phyloP scores from a whole-genome alignment of 2,888 invertebrate species.

The Eristalis arbustorum region DNA sequence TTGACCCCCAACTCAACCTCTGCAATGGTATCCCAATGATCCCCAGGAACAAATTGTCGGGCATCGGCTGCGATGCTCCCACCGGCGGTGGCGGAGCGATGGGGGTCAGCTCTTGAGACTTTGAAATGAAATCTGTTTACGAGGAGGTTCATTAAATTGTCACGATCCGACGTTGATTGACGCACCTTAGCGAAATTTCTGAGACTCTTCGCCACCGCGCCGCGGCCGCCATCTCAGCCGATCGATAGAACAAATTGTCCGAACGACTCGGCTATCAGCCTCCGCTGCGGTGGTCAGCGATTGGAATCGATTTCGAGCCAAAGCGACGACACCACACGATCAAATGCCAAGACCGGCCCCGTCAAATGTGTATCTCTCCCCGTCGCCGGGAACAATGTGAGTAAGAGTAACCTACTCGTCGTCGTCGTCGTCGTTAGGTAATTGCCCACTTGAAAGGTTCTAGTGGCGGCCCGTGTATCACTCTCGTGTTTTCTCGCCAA shows the following conservation, averaged over 20 bases:
- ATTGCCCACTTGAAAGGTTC: conserved; percentile 8
- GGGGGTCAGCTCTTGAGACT: conserved; percentile 6
- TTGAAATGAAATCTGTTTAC: conserved; percentile 38
- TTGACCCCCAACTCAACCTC: conserved; percentile 61
- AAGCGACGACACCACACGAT: conserved; percentile 5
- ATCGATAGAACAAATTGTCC: conserved; percentile 46
- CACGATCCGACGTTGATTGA: conserved; percentile 68
- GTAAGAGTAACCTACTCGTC: background rate
- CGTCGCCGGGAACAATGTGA: background rate
- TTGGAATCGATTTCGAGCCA: conserved; percentile 31
- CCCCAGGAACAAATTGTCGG: conserved; percentile 40
- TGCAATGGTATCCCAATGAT: conserved; percentile 47
- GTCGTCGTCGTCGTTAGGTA: background rate
- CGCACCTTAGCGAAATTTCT: conserved; percentile 62
- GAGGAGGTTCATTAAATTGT: conserved; percentile 64
- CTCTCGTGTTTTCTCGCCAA: conserved; percentile 3
- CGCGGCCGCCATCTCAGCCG: background rate
- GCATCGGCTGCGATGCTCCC: background rate
- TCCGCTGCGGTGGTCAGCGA: conserved; percentile 17
- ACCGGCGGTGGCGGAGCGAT: background rate
- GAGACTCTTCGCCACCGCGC: conserved; percentile 27
- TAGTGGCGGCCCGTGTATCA: background rate
- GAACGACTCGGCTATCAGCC: conserved; percentile 16
- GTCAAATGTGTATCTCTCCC: conserved; percentile 2
- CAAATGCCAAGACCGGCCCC: background rate